Evolutionary conservation across 2,888 invertebrate genomes (phyloP).

Genomic region (Volucella bombylans): DNA sequence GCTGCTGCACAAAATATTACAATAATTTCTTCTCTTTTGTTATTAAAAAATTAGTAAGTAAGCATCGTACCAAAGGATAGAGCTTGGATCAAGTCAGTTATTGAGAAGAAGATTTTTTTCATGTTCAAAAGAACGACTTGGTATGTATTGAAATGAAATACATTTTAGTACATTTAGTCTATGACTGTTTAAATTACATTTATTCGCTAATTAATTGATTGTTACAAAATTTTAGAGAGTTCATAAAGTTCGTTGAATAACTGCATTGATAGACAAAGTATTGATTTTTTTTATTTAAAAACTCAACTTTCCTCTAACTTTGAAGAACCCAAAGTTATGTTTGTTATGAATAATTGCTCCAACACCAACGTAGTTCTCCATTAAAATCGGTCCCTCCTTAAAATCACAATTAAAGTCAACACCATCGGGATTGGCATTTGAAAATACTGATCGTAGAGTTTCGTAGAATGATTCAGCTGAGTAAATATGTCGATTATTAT

Average conservation of each 20-base stretch:
- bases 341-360: slow-evolving; percentile 92
- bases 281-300: slow-evolving; percentile 84
- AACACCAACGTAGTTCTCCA: slow-evolving; percentile 91
- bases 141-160: too few species aligned
- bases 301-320: slow-evolving; percentile 92
- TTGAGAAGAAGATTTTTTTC: too few species aligned
- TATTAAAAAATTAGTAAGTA: too few species aligned
- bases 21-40: too few species aligned
- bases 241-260: slow-evolving; percentile 57
- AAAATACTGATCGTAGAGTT: slow-evolving; percentile 76
- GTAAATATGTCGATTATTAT: slow-evolving; percentile 71
- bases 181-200: slow-evolving; percentile 52
- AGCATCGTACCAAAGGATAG: too few species aligned
- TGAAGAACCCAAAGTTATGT: slow-evolving; percentile 92
- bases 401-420: slow-evolving; percentile 72
- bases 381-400: slow-evolving; percentile 87
- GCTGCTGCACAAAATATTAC: too few species aligned
- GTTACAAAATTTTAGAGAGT: slow-evolving; percentile 53
- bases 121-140: too few species aligned
- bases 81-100: too few species aligned
- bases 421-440: slow-evolving; percentile 70
- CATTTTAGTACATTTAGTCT: too few species aligned
- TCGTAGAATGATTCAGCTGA: slow-evolving; percentile 78
- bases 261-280: slow-evolving; percentile 1
- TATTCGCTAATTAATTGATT: slow-evolving; percentile 29